Evolutionary conservation across 2,797 vertebrate species (phyloP).

Genomic region (Argentina silus): DNA sequence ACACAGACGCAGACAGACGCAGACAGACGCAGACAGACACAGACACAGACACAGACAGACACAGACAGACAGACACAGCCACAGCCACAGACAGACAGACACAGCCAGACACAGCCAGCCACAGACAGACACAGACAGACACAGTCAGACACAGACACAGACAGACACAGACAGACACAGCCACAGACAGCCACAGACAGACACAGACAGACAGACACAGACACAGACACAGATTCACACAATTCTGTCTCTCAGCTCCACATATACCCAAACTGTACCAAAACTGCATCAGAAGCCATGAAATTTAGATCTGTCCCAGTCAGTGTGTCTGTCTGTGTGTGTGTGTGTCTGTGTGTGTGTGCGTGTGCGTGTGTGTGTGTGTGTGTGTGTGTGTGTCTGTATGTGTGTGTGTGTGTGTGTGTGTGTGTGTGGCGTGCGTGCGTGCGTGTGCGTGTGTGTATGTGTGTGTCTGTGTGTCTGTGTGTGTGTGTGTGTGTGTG

Average conservation of each 20-base stretch:
- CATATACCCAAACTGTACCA: neutral
- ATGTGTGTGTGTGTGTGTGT: constrained; percentile 15
- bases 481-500: constrained; percentile 19
- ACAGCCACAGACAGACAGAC: neutral
- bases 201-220: neutral
- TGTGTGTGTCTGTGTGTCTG: constrained; percentile 13
- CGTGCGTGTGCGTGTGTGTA: neutral
- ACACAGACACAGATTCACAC: neutral
- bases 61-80: too few species aligned
- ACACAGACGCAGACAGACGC: neutral
- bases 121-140: neutral
- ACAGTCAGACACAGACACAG: neutral
- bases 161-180: neutral
- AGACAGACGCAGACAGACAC: neutral
- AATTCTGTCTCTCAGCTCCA: too few species aligned
- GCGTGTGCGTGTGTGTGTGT: too few species aligned
- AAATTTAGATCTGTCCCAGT: neutral
- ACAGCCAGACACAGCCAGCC: neutral
- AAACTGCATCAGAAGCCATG: neutral
- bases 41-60: too few species aligned
- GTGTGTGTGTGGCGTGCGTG: too few species aligned
- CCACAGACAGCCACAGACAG: neutral
- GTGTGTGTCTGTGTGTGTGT: neutral
- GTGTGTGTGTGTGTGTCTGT: constrained; percentile 9
- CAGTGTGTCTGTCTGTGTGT: neutral